Percentiles rank a stretch among this genome's conserved stretches.
Conservation (phyloP, 2,113 vertebrate genomes). For the Rynchops niger region DNA sequence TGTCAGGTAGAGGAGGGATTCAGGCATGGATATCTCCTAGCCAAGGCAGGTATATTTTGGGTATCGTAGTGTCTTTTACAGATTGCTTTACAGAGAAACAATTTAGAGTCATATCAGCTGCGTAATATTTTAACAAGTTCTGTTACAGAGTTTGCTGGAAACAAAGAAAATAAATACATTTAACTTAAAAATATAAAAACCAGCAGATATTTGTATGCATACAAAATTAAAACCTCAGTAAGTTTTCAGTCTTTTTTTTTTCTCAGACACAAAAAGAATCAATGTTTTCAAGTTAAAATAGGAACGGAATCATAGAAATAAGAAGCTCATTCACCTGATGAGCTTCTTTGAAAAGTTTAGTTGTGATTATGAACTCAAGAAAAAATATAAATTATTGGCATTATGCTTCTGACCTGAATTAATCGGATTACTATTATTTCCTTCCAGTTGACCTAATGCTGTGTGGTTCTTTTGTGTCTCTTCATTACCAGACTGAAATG, state of each 20-base stretch:
- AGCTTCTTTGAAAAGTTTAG: background rate
- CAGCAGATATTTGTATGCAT: background rate
- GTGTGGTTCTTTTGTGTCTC: background rate
- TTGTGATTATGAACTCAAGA: background rate
- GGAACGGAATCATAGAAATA: background rate
- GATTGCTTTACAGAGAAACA: background rate
- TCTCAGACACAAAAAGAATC: background rate
- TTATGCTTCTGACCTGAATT: background rate
- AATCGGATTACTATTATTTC: background rate
- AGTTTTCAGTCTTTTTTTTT: background rate
- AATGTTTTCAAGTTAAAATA: background rate
- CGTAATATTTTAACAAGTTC: background rate
- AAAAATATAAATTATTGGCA: background rate
- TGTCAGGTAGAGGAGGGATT: background rate
- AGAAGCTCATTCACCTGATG: background rate
- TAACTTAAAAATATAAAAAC: background rate
- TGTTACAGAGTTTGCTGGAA: background rate
- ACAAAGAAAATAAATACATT: background rate
- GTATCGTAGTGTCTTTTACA: background rate
- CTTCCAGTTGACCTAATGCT: background rate
- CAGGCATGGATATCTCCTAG: background rate
- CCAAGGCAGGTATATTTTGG: background rate
- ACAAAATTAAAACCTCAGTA: background rate
- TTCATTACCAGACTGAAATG: background rate
- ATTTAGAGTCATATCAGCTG: background rate